Percentiles rank a stretch among this genome's conserved stretches.
phyloP scores from a whole-genome alignment of 2,888 invertebrate genomes.

The Pachydiplax longipennis region DNA sequence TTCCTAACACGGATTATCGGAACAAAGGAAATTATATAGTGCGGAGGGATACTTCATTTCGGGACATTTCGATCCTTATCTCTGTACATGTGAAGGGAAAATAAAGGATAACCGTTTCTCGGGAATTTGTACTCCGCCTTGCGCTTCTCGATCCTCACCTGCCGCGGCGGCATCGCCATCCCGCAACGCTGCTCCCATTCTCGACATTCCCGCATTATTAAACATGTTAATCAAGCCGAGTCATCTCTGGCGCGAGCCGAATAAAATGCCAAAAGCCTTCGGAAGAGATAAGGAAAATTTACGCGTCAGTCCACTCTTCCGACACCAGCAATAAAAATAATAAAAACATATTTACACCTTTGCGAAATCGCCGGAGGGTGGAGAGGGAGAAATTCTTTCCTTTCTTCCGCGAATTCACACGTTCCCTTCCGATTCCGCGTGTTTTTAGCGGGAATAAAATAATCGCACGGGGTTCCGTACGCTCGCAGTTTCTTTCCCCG shows the following conservation, averaged over 20 bases:
- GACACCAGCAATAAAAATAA: constrained; percentile 3
- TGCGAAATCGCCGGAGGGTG: neutral
- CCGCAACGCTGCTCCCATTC: neutral
- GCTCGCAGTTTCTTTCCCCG: neutral
- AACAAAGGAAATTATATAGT: neutral
- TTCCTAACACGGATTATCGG: neutral
- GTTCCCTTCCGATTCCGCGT: neutral
- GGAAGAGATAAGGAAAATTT: constrained; percentile 6
- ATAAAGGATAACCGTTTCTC: neutral
- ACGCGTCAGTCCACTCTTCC: neutral
- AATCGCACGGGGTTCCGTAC: neutral
- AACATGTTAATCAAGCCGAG: constrained; percentile 1
- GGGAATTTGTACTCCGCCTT: neutral
- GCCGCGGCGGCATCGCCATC: neutral
- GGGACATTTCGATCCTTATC: neutral
- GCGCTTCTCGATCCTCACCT: neutral
- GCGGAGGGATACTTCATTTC: neutral
- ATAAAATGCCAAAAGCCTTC: neutral
- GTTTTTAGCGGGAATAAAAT: neutral
- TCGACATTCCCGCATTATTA: neutral
- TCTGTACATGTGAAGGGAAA: neutral
- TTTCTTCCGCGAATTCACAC: neutral
- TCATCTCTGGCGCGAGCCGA: constrained; percentile 6
- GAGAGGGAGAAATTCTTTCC: neutral
- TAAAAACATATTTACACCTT: neutral